A percentile compares a stretch with the other conserved stretches of the same genome.
Conservation (phyloP, 1,140 invertebrate species). For the Epicauta chinensis region DNA sequence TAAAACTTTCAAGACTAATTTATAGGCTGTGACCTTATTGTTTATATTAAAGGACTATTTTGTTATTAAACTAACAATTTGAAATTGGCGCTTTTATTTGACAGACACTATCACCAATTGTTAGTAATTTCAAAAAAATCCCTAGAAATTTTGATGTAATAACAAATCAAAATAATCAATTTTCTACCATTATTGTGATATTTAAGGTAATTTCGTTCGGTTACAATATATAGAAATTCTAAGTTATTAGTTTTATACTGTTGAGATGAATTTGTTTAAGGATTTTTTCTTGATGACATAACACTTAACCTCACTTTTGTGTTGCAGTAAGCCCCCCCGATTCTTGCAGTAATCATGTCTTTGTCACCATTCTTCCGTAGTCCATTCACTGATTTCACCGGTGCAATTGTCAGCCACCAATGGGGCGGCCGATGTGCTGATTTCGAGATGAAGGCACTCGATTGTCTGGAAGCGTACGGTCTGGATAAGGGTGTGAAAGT, state of each 20-base stretch:
- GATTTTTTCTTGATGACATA: constrained; percentile 18
- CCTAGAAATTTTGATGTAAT: too few relatives aligned
- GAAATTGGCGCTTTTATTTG: too few relatives aligned
- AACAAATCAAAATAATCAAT: too few relatives aligned
- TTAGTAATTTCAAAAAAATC: too few relatives aligned
- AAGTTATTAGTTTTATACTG: neutral
- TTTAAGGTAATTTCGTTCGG: too few relatives aligned
- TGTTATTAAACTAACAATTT: too few relatives aligned
- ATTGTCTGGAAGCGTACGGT: constrained; percentile 71
- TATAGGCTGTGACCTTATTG: constrained; percentile 6
- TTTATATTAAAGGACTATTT: too few relatives aligned
- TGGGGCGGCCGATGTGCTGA: constrained; percentile 52
- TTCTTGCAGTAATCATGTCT: constrained; percentile 37
- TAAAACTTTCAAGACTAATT: constrained; percentile 1
- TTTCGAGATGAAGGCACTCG: constrained; percentile 59
- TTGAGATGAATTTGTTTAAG: neutral
- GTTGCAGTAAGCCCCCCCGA: neutral
- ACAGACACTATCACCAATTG: too few relatives aligned
- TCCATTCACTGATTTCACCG: constrained; percentile 62
- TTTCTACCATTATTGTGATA: too few relatives aligned
- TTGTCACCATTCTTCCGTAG: constrained; percentile 55
- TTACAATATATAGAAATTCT: too few relatives aligned
- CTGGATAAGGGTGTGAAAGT: constrained; percentile 48
- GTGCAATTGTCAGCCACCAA: constrained; percentile 55
- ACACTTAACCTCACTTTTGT: constrained; percentile 10